These are phyloP conservation scores for Dyspetes luteomarginatus DNA, from an alignment of 2,888 invertebrate species.

Conservation along the genomic window DNA sequence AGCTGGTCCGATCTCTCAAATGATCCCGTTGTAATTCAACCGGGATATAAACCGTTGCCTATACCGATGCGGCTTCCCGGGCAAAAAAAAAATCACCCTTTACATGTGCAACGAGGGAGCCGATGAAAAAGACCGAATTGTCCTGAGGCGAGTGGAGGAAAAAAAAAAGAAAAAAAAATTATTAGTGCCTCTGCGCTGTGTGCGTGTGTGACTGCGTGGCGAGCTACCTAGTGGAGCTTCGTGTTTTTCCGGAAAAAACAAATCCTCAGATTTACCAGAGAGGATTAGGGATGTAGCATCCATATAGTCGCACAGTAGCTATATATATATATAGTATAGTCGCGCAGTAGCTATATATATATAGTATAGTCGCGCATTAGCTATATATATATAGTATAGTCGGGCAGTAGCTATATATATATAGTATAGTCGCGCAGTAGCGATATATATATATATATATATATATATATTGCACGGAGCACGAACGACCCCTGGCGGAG, in stretches of 20 bases:
- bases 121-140: conserved; percentile 11
- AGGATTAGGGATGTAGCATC: conserved; percentile 52
- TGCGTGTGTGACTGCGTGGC: not conserved
- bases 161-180: conserved; percentile 15
- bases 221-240: not conserved
- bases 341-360: too few relatives aligned
- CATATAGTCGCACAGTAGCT: not conserved
- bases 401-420: too few relatives aligned
- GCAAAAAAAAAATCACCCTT: conserved; percentile 5
- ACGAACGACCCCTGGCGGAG: not conserved
- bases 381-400: conserved; percentile 6
- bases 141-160: not conserved
- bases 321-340: not conserved
- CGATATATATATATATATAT: not conserved
- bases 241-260: conserved; percentile 41
- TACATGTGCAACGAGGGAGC: not conserved
- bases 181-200: not conserved
- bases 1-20: too few relatives aligned
- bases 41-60: not conserved
- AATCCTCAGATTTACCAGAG: conserved; percentile 60
- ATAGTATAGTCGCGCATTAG: not conserved
- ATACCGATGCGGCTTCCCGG: not conserved
- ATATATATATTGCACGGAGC: not conserved
- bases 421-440: not conserved
- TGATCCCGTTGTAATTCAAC: conserved; percentile 10